These are phyloP conservation scores for Parnassius glacialis DNA, from an alignment of 2,888 invertebrate genomes.

Conservation along the genomic window DNA sequence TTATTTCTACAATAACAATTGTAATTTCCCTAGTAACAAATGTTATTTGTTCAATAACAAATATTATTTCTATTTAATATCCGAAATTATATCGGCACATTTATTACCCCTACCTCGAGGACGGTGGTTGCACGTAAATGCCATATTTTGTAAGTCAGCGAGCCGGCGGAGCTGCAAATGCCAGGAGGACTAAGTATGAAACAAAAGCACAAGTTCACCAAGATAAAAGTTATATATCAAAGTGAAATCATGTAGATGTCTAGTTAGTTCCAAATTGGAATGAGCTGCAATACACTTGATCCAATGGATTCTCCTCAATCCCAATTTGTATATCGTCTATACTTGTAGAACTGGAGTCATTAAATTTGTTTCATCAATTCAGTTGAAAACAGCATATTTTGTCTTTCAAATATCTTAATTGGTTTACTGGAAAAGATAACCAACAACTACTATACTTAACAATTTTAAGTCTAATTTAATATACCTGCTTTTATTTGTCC, in stretches of 20 bases:
- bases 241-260: conserved; percentile 22
- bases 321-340: neutral
- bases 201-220: conserved; percentile 27
- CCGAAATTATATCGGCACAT: conserved; percentile 10
- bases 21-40: neutral
- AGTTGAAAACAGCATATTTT: too few relatives aligned
- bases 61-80: conserved; percentile 5
- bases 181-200: conserved; percentile 27
- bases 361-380: too few relatives aligned
- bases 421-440: too few relatives aligned
- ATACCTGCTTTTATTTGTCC: too few relatives aligned
- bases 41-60: neutral
- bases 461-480: too few relatives aligned
- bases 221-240: conserved; percentile 21
- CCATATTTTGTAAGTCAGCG: conserved; percentile 21
- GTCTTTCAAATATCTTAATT: too few relatives aligned
- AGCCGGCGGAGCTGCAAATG: conserved; percentile 21
- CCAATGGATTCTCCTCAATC: neutral
- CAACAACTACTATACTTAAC: too few relatives aligned
- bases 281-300: neutral
- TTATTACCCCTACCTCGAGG: conserved; percentile 23
- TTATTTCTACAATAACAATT: neutral
- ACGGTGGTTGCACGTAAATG: conserved; percentile 22
- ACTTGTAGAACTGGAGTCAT: neutral
- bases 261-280: neutral